These are phyloP conservation scores for Girardinus metallicus DNA, from an alignment of 2,797 vertebrate species.

Conservation along the genomic window DNA sequence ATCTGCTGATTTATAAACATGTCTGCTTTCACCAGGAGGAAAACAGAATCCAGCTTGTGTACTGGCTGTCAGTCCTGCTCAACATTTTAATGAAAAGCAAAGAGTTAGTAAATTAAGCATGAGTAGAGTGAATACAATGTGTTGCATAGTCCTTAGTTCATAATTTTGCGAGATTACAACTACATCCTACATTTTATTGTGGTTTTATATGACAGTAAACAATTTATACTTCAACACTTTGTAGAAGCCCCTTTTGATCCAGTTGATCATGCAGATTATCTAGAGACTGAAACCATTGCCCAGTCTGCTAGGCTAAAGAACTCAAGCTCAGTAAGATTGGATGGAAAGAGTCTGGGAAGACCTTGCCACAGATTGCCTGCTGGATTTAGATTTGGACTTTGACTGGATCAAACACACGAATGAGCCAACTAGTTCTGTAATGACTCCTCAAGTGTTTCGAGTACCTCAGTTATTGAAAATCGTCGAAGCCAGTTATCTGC, in stretches of 20 bases:
- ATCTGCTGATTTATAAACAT: constrained; percentile 59
- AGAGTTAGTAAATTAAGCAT: not conserved
- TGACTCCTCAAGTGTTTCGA: too few relatives aligned
- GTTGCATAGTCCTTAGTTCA: not conserved
- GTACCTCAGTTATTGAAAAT: too few relatives aligned
- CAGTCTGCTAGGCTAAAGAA: not conserved
- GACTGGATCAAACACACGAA: not conserved
- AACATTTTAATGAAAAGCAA: not conserved
- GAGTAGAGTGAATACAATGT: not conserved
- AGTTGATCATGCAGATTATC: not conserved
- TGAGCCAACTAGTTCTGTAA: not conserved
- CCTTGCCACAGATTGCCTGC: too few relatives aligned
- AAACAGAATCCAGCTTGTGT: constrained; percentile 48
- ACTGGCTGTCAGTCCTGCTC: not conserved
- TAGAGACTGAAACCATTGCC: not conserved
- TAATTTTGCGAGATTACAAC: not conserved
- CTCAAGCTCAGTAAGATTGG: not conserved
- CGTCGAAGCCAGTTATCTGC: too few relatives aligned
- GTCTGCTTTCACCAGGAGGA: constrained; percentile 43
- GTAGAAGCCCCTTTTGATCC: not conserved
- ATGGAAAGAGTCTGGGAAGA: not conserved
- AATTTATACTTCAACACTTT: not conserved
- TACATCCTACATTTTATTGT: not conserved
- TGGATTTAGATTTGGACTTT: not conserved
- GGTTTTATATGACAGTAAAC: not conserved